Base-by-base conservation (phyloP, 2,113 vertebrate genomes). In the Periophthalmus modestus region DNA sequence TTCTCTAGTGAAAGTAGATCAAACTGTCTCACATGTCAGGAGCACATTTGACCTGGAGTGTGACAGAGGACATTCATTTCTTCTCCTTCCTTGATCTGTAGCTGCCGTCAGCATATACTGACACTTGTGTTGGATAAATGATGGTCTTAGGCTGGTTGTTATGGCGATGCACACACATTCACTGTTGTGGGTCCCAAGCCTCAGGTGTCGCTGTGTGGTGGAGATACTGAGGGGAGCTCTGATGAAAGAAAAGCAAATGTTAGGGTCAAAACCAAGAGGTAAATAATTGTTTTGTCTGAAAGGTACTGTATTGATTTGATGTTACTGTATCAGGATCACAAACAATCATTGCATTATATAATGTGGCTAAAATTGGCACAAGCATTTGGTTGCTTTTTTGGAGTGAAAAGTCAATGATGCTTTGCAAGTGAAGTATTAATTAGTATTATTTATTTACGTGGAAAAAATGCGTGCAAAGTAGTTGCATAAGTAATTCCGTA, bases 51-150 rank as follows among this genome's bases (percentile, higher is more conserved):
- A 63, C 19, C 28, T 14, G 48, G 11, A 39, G 28, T 34, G 55
- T 48, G 9, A 5, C 16, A 72, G 6, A 21, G 34, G 23, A 19
- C n/a, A 48, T 66, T 77, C 6, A 70, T 47, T 28, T n/a, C 0
- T 7, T 39, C 34, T 48, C 61, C 66, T 7, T 68, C 61, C 16
- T 28, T 21, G 19, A 77, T 15, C 68, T 58, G 50, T 72, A 62
- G 75, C 3, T 33, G 69, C 66, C 21, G 3, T 73, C 71, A 66
- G 71, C 66, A 77, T 81, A 43, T 43, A 78, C 80, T 66, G 72
- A 71, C 72, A 71, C 69, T 66, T 79, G 69, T 61, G 65, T 78
- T 23, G 13, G 18, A 73, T 57, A 62, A 72, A 74, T 36, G 50
- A 73, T 48, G 21, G 72, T 34, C 5, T 59, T 68, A 72, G 33